Conservation (phyloP, 35 echinoderm and acorn worm genomes). For the Antedon bifida region DNA sequence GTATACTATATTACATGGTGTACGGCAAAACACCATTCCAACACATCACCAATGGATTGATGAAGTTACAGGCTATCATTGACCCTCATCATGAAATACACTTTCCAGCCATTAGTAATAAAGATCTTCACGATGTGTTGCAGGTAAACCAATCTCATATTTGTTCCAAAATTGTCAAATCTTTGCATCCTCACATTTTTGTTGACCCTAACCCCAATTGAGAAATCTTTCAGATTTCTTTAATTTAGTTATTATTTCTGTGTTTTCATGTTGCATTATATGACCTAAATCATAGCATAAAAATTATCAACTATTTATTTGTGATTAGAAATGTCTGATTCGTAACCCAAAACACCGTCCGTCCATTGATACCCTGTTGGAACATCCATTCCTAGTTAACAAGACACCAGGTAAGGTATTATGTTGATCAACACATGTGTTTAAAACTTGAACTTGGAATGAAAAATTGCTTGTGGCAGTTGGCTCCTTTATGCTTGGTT, state of each 20-base stretch:
- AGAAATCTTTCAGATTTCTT: too few species aligned
- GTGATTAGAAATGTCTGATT: slow-evolving; percentile 61
- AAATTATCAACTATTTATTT: not conserved
- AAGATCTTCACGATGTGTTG: slow-evolving; percentile 33
- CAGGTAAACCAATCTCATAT: too few species aligned
- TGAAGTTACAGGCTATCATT: slow-evolving; percentile 85
- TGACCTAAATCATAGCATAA: not conserved
- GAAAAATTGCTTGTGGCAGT: too few species aligned
- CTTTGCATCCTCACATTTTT: too few species aligned
- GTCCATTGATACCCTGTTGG: slow-evolving; percentile 56
- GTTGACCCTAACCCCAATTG: too few species aligned
- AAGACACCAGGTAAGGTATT: not conserved
- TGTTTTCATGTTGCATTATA: too few species aligned
- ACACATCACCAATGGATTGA: slow-evolving; percentile 47
- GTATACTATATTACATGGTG: slow-evolving; percentile 84
- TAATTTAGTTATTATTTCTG: too few species aligned
- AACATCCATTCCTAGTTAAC: not conserved
- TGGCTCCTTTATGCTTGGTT: too few species aligned
- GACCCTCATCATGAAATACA: slow-evolving; percentile 51
- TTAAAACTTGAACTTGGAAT: too few species aligned
- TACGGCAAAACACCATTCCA: slow-evolving; percentile 90
- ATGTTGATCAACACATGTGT: too few species aligned
- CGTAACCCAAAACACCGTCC: slow-evolving; percentile 52
- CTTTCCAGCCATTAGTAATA: slow-evolving; percentile 43
- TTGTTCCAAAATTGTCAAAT: too few species aligned